Evolutionary conservation across 1,140 invertebrate genomes (phyloP).

Genomic region (Cylas formicarius): DNA sequence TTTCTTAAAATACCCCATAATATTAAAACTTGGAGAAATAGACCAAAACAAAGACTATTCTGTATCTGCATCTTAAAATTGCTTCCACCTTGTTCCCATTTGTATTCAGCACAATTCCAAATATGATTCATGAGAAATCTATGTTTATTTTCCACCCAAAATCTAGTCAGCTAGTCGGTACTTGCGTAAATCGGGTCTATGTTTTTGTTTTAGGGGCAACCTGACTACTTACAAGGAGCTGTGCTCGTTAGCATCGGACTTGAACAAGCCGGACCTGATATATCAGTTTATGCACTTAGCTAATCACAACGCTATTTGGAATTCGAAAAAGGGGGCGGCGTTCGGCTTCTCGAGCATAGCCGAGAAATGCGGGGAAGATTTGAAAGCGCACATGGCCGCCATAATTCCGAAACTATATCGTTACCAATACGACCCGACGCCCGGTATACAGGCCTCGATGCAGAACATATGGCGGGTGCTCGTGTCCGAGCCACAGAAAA

Average conservation of each 20-base stretch:
- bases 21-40: too few species aligned
- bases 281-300: conserved; percentile 94
- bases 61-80: too few species aligned
- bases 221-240: conserved; percentile 90
- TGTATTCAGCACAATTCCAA: too few species aligned
- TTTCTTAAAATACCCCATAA: too few species aligned
- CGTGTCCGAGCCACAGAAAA: conserved; percentile 78
- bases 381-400: conserved; percentile 70
- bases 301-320: conserved; percentile 91
- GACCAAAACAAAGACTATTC: too few species aligned
- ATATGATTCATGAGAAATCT: not conserved
- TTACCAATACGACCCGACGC: conserved; percentile 85
- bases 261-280: conserved; percentile 89
- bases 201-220: conserved; percentile 54
- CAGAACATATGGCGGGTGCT: conserved; percentile 83
- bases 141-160: not conserved
- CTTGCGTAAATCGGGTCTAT: not conserved
- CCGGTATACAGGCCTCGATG: conserved; percentile 87
- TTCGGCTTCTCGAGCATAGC: conserved; percentile 86
- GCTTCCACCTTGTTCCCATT: too few species aligned
- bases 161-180: not conserved
- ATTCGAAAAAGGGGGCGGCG: conserved; percentile 84
- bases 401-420: conserved; percentile 87
- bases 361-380: conserved; percentile 68
- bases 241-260: conserved; percentile 84